phyloP scores from a whole-genome alignment of 2,797 vertebrate species.

The Enteromius paludinosus region DNA sequence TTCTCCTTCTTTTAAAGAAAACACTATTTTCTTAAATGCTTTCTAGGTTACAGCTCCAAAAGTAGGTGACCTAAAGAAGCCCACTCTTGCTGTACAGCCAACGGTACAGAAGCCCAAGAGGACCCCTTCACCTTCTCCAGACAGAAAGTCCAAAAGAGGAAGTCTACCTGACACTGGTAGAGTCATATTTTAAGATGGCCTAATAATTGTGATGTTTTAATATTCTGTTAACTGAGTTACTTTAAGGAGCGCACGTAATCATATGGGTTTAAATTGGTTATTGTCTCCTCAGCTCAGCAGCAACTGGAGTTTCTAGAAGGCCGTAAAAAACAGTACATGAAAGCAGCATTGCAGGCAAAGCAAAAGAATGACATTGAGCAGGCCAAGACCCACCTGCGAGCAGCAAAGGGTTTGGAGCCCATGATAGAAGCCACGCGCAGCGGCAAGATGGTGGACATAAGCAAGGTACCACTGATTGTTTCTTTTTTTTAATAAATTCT shows the following conservation, averaged over 20 bases:
- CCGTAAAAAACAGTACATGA: constrained; percentile 89
- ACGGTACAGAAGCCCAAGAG: constrained; percentile 55
- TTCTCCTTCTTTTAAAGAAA: neutral
- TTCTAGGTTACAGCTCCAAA: constrained; percentile 62
- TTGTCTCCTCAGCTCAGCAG: constrained; percentile 75
- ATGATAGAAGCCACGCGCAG: constrained; percentile 84
- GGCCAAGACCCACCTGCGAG: constrained; percentile 86
- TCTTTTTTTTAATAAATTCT: neutral
- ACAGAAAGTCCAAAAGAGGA: constrained; percentile 60
- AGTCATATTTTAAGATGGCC: constrained; percentile 18
- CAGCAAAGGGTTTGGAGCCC: constrained; percentile 85
- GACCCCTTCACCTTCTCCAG: constrained; percentile 68
- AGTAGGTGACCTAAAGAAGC: constrained; percentile 67
- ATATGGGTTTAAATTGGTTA: neutral
- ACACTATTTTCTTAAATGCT: neutral
- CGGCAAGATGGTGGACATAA: constrained; percentile 84
- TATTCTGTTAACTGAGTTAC: neutral
- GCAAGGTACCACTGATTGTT: constrained; percentile 75
- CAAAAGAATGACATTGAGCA: constrained; percentile 89
- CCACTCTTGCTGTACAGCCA: constrained; percentile 61
- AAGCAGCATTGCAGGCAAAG: constrained; percentile 92
- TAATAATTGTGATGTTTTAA: neutral
- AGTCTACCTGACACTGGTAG: constrained; percentile 70
- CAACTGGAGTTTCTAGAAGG: constrained; percentile 89
- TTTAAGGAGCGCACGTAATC: neutral